phyloP scores from a whole-genome alignment of 2,888 invertebrate genomes.

The Myathropa florea region DNA sequence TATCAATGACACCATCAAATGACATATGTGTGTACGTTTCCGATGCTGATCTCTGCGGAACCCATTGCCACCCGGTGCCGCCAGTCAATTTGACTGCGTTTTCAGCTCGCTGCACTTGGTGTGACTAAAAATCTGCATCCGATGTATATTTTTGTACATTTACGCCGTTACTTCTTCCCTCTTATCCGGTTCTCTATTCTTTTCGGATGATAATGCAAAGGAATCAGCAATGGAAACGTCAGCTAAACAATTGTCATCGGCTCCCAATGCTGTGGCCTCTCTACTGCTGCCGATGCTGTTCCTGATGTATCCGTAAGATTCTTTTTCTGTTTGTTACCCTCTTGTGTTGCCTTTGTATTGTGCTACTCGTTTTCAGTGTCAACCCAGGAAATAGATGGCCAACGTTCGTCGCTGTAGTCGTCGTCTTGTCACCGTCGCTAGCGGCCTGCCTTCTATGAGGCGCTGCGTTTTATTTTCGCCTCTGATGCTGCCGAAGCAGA shows the following conservation, averaged over 20 bases:
- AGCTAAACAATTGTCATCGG: conserved; percentile 60
- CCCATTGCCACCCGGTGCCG: background rate
- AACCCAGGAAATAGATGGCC: conserved; percentile 62
- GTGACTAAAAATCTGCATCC: conserved; percentile 31
- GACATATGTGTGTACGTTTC: background rate
- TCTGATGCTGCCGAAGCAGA: background rate
- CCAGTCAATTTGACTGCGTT: conserved; percentile 14
- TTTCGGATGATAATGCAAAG: conserved; percentile 37
- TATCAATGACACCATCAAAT: background rate
- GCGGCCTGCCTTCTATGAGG: no score
- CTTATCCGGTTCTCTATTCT: background rate
- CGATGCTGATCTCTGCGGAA: background rate
- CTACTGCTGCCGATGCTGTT: background rate
- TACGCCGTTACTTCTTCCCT: background rate
- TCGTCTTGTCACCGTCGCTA: no score
- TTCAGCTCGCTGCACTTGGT: conserved; percentile 16
- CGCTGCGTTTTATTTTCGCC: background rate
- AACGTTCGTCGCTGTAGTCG: conserved; percentile 23
- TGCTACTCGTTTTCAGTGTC: conserved; percentile 43
- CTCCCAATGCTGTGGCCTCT: conserved; percentile 8
- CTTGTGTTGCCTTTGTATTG: background rate
- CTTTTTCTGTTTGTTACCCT: background rate
- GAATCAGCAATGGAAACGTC: conserved; percentile 29
- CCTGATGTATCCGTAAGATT: background rate
- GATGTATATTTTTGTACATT: conserved; percentile 32